These are phyloP conservation scores for Stenoptilia bipunctidactyla DNA, from an alignment of 2,888 invertebrate genomes.

Conservation along the genomic window DNA sequence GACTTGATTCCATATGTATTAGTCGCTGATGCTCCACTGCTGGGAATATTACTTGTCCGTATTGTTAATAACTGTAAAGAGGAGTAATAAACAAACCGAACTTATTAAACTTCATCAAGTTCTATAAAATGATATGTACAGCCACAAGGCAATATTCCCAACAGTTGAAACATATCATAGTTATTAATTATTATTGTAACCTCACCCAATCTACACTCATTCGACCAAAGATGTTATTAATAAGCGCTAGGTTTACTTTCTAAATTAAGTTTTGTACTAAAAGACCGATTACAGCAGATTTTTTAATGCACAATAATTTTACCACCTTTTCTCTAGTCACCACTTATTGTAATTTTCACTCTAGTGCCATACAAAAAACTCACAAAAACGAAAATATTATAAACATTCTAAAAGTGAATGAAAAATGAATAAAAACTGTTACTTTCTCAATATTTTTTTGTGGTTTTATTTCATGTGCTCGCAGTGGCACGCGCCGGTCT, in stretches of 20 bases:
- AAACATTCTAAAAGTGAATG: slow-evolving; percentile 26
- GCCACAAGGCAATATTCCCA: too few relatives aligned
- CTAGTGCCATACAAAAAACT: slow-evolving; percentile 49
- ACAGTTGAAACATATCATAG: too few relatives aligned
- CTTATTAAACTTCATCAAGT: too few relatives aligned
- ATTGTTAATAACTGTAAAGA: too few relatives aligned
- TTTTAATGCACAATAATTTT: slow-evolving; percentile 23
- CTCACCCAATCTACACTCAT: slow-evolving; percentile 40
- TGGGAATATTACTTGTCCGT: slow-evolving; percentile 1
- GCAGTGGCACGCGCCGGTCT: too few relatives aligned
- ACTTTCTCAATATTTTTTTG: too few relatives aligned
- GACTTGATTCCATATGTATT: slow-evolving; percentile 22
- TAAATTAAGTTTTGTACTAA: slow-evolving; percentile 15
- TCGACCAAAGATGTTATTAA: slow-evolving; percentile 54
- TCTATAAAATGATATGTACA: too few relatives aligned
- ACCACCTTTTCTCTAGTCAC: slow-evolving; percentile 49
- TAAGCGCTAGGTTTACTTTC: slow-evolving; percentile 17
- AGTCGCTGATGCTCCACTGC: not conserved
- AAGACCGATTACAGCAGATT: slow-evolving; percentile 19
- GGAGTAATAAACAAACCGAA: too few relatives aligned
- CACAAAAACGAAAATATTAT: slow-evolving; percentile 29
- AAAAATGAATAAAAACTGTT: slow-evolving; percentile 13
- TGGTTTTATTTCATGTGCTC: too few relatives aligned
- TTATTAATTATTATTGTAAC: too few relatives aligned
- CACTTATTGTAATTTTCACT: slow-evolving; percentile 17